Evolutionary conservation across 2,888 invertebrate genomes (phyloP).

Genomic region (Tipula helvola): DNA sequence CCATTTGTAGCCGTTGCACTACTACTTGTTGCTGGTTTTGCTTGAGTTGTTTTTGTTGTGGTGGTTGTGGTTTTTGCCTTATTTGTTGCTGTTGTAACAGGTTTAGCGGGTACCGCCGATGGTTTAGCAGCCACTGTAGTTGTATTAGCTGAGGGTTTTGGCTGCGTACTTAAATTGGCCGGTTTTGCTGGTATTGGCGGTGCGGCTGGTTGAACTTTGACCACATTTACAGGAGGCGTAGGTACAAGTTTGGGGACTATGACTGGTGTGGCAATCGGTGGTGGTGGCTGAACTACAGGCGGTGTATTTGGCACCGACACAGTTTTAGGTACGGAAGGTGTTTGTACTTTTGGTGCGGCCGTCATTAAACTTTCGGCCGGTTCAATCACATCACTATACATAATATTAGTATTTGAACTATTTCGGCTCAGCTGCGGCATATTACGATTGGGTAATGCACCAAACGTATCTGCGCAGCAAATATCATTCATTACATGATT

Average conservation of each 20-base stretch:
- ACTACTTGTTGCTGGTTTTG: background rate
- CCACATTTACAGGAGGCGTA: background rate
- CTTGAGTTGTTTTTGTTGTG: background rate
- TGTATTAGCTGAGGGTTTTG: background rate
- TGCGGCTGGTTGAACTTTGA: conserved; percentile 6
- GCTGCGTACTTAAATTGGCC: background rate
- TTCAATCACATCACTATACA: background rate
- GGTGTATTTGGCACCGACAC: conserved; percentile 20
- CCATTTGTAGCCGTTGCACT: background rate
- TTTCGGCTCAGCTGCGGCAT: conserved; percentile 12
- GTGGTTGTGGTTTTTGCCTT: background rate
- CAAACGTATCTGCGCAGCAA: background rate
- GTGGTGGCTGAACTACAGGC: conserved; percentile 20
- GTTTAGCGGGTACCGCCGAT: background rate
- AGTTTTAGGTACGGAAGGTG: conserved; percentile 25
- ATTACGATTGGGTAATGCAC: conserved; percentile 18
- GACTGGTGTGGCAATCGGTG: conserved; percentile 19
- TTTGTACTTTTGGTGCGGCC: background rate
- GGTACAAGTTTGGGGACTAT: conserved; percentile 4
- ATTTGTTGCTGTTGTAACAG: conserved; percentile 14
- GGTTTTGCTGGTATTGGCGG: conserved; percentile 10
- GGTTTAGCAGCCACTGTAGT: background rate
- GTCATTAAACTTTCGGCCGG: background rate
- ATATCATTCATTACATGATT: background rate
- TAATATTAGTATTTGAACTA: background rate